phyloP scores from a whole-genome alignment of 2,113 vertebrate genomes.

The Sus scrofa region DNA sequence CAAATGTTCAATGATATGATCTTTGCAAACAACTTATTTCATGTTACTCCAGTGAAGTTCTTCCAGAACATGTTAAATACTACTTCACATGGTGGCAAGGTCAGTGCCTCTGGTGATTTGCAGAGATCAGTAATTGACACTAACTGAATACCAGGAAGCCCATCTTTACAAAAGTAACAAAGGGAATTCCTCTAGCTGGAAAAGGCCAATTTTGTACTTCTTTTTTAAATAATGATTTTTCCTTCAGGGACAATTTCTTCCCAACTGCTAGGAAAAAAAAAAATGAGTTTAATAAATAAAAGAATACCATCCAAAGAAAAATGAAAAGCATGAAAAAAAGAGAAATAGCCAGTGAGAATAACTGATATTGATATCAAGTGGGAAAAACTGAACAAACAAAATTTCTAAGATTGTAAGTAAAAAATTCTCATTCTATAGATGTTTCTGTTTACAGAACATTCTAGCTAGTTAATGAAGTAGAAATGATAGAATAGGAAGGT shows the following conservation, averaged over 20 bases:
- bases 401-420: conserved; percentile 17
- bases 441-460: conserved; percentile 16
- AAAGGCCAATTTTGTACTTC: not conserved
- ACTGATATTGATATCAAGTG: not conserved
- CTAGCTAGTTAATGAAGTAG: not conserved
- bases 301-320: not conserved
- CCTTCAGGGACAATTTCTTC: not conserved
- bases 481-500: not conserved
- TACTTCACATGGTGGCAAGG: not conserved
- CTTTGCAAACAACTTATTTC: not conserved
- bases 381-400: conserved; percentile 1
- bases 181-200: not conserved
- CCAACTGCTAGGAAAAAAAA: not conserved
- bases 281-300: not conserved
- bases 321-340: not conserved
- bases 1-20: not conserved
- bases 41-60: not conserved
- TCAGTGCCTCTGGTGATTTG: not conserved
- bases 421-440: not conserved
- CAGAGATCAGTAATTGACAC: not conserved
- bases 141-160: not conserved
- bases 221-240: not conserved
- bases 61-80: not conserved
- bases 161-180: not conserved
- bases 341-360: not conserved